Base-by-base conservation (phyloP, 2,113 vertebrate genomes). In the Amblyornis subalaris region DNA sequence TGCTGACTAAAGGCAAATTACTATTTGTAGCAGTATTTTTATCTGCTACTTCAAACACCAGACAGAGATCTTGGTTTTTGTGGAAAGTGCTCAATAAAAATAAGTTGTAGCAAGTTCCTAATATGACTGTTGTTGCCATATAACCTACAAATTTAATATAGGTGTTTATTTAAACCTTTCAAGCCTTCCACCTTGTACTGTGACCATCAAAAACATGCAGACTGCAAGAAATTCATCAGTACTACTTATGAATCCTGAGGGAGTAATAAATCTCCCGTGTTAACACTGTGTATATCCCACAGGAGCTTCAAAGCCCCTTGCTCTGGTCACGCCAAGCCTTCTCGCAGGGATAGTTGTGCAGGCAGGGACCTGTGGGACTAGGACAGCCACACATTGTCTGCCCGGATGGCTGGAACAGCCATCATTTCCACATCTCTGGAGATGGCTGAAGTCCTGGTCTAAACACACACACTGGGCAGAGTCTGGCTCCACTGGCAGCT, bases 131-230 rank as follows among this genome's bases (percentile, higher is more conserved):
- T 88, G 38, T 31, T 94, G 42, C 19, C 26, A 5, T 71, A 83
- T 69, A 58, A 77, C 77, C 36, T 89, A 81, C 29, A 80, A 76
- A 86, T 93, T 78, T 73, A 90, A 96, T 54, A 77, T 7, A 94
- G 62, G 76, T 88, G 35, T 93, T 97, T 95, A 76, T 83, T 90
- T 94, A 95, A 97, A 89, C 53, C 51, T 95, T 96, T 86, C 53
- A 84, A 93, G 58, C 31, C 88, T 90, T 61, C 51, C 72, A 72
- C 42, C 29, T 84, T 85, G 53, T 28, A 53, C 85, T 85, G 93
- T 9, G 28, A 74, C 64, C 73, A 48, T 42, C 53, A 80, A 54
- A 94, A 94, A 96, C 96, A 73, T 53, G 35, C 14, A 51, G 51
- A 64, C 42, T 88, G 57, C 19, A 87, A 93, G 78, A 61, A 94